Base-by-base conservation (phyloP, 2,113 vertebrate species). In the Dendropsophus ebraccatus region DNA sequence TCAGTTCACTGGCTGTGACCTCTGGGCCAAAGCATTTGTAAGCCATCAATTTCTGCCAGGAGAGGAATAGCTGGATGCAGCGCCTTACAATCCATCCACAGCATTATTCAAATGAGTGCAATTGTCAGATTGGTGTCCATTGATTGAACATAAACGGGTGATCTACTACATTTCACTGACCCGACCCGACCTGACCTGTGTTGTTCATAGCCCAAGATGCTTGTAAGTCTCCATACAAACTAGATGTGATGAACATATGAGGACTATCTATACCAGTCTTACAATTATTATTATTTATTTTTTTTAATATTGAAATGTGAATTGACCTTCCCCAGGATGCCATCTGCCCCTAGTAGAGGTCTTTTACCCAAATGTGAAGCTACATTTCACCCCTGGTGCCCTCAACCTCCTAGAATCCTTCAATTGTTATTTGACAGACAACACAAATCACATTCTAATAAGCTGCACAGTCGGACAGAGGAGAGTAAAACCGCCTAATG, bases 91-190 rank as follows among this genome's bases (percentile, higher is more conserved):
- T 58, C n/a, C 52, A 60, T 74, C 77, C 80, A 74, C 17, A 52
- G 37, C 19, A 52, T 81, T 87, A 87, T 87, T 81, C 67, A 74
- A 87, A 87, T 73, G 69, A 74, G 78, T 4, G 67, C 69, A 81
- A 49, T 81, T 81, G 85, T 81, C 67, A 87, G 73, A 87, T 87
- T 74, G 80, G 77, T 72, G 67, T 74, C 77, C 78, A 87, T 81
- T 81, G 65, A 87, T 50, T 50, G 62, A 50, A 45, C 67, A 81
- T 87, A 81, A 87, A 74, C 30, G 69, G 37, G 54, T 81, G 50
- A 87, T 81, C 67, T 35, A 87, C 85, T 87, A 81, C 35, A 62
- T 81, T 87, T 81, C 69, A 60, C 67, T 87, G 85, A 87, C 84
- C 84, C 35, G 84, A 86, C 77, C 85, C 50, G 75, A 81, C 84